Base-by-base conservation (phyloP, 64 coral and sea anemone genomes). In the Actinia equina region DNA sequence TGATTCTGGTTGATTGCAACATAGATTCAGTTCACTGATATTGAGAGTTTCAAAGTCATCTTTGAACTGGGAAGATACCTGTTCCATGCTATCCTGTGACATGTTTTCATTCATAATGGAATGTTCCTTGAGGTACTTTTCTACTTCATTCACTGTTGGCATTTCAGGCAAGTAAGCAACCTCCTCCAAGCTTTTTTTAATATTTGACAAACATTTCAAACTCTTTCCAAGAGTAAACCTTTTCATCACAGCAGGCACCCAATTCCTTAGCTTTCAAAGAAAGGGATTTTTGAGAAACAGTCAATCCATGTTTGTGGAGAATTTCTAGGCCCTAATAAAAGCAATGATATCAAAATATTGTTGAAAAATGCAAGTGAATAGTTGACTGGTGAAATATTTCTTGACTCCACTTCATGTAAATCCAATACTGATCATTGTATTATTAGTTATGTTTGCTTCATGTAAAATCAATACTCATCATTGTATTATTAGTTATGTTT, bases 201-300 rank as follows among this genome's bases (percentile, higher is more conserved):
- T 43, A 42, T 60, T 63, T 7, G 63, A 43, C 7, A 43, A 80
- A 44, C 76, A 80, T 52, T 82, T 44, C 52, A 71, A 43, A 59
- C 15, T 25, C 58, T 44, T 89, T 89, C 87, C 77, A 82, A 19
- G 20, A 30, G 27, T 59, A 4, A 18, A 89, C 20, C 18, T 53
- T 19, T 52, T 57, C 53, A 30, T 89, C 87, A 89, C 60, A 30
- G 17, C 60, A 13, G 7, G 5, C n/a, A 18, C 79, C 87, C 56
- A 89, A 20, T 23, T 89, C 77, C 23, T 79, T 52, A 49, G 69
- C 49, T 61, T 88, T 88, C 11, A 80, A 16, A 19, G 70, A 64
- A 11, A 88, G 57, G 44, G 70, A 17, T 56, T 41, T 77, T 58
- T 58, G 86, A 44, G 20, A 43, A 20, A 88, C 71, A 37, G 26